Percentiles rank a stretch among this genome's conserved stretches.
These are phyloP conservation scores for Stichodactyla helianthus DNA, from an alignment of 64 coral and sea anemone genomes.

Conservation along the genomic window DNA sequence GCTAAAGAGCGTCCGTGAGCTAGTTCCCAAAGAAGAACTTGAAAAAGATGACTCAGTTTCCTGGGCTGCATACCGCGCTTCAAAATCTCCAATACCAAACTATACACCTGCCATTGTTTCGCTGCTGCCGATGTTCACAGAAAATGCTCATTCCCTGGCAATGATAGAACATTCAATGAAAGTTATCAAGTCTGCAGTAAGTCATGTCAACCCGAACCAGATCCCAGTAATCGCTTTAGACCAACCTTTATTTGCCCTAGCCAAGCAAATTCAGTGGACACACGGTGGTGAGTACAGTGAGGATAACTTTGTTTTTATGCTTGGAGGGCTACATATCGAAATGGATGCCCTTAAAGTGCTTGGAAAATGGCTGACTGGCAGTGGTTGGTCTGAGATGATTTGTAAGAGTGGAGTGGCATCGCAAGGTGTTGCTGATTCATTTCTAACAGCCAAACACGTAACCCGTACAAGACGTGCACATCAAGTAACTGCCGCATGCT, in stretches of 20 bases:
- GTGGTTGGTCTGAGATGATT: constrained; percentile 1
- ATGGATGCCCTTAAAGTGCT: constrained; percentile 44
- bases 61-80: constrained; percentile 56
- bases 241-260: too few species aligned
- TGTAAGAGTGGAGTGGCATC: constrained; percentile 13
- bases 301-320: constrained; percentile 29
- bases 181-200: constrained; percentile 28
- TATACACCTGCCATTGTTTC: constrained; percentile 32
- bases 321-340: constrained; percentile 31
- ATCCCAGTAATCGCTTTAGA: background rate
- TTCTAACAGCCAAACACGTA: constrained; percentile 23
- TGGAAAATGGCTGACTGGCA: constrained; percentile 32
- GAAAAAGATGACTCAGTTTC: constrained; percentile 49
- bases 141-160: constrained; percentile 23
- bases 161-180: constrained; percentile 54
- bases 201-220: constrained; percentile 26
- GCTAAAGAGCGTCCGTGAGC: constrained; percentile 30
- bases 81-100: constrained; percentile 20
- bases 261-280: background rate
- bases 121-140: too few species aligned
- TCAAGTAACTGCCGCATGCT: constrained; percentile 23
- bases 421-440: constrained; percentile 25
- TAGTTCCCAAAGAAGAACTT: constrained; percentile 30
- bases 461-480: constrained; percentile 41
- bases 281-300: constrained; percentile 8